Conservation (phyloP, 2,797 vertebrate species). For the Clarias pachynema region DNA sequence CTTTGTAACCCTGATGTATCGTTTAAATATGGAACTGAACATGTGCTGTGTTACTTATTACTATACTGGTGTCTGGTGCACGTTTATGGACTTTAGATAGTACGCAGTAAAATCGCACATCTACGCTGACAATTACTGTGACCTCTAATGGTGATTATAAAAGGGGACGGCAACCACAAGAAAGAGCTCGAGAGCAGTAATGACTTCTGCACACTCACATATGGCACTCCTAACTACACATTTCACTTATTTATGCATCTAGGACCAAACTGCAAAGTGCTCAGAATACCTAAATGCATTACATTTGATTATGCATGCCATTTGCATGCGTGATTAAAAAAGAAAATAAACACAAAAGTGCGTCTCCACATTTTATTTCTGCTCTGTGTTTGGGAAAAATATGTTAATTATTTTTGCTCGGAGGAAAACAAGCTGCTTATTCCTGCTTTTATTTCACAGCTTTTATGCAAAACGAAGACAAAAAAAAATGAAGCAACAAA, state of each 20-base stretch:
- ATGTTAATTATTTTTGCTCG: neutral
- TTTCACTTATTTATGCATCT: constrained; percentile 18
- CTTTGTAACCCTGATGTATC: neutral
- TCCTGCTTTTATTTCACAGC: constrained; percentile 56
- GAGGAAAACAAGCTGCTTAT: constrained; percentile 16
- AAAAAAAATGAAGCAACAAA: constrained; percentile 70
- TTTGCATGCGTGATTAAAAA: neutral
- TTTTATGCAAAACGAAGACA: constrained; percentile 64
- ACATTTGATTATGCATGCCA: neutral
- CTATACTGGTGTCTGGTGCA: constrained; percentile 8
- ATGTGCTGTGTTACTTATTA: neutral
- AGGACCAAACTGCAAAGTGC: neutral
- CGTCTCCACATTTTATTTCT: neutral
- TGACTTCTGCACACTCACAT: constrained; percentile 64
- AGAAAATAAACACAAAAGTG: neutral
- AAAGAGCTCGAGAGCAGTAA: constrained; percentile 65
- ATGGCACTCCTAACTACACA: constrained; percentile 13
- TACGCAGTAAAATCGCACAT: constrained; percentile 21
- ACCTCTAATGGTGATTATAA: constrained; percentile 74
- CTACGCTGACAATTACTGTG: constrained; percentile 54
- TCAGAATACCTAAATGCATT: neutral
- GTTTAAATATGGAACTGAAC: neutral
- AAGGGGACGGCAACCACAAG: constrained; percentile 70
- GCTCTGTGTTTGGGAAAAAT: neutral
- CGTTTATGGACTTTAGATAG: constrained; percentile 24